These are phyloP conservation scores for Sympetrum striolatum DNA, from an alignment of 2,888 invertebrate genomes.

Conservation along the genomic window DNA sequence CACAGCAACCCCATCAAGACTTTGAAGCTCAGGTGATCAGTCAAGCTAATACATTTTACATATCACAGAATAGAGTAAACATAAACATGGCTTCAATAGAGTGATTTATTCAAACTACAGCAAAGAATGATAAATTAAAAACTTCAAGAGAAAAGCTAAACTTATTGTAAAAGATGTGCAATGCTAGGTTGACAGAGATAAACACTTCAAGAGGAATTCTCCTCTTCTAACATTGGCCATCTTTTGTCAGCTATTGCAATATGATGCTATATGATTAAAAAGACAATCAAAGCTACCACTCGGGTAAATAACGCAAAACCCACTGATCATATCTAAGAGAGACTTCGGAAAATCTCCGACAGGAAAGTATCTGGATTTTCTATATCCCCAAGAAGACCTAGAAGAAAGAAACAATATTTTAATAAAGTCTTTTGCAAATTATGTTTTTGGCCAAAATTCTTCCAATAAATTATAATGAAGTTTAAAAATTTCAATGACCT, in stretches of 20 bases:
- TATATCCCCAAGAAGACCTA: conserved; percentile 72
- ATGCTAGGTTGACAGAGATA: background rate
- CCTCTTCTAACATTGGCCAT: background rate
- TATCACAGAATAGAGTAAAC: background rate
- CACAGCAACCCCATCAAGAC: background rate
- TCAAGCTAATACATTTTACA: background rate
- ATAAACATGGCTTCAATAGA: background rate
- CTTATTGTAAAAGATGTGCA: too few species aligned
- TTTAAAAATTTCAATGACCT: too few species aligned
- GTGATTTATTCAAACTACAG: background rate
- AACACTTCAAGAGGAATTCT: background rate
- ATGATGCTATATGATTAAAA: background rate
- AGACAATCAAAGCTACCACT: background rate
- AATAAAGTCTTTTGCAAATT: background rate
- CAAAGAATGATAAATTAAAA: background rate
- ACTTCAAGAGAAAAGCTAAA: background rate
- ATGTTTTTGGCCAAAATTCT: background rate
- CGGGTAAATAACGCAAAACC: background rate
- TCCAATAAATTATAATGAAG: background rate
- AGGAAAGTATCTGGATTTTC: conserved; percentile 70
- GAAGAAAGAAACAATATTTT: conserved; percentile 52
- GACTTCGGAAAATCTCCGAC: conserved; percentile 62
- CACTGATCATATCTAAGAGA: conserved; percentile 48
- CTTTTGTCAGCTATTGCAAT: background rate
- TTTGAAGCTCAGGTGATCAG: background rate